Percentiles rank a stretch among this genome's conserved stretches.
These are phyloP conservation scores for Galerucella calmariensis DNA, from an alignment of 2,888 invertebrate species.

Conservation along the genomic window DNA sequence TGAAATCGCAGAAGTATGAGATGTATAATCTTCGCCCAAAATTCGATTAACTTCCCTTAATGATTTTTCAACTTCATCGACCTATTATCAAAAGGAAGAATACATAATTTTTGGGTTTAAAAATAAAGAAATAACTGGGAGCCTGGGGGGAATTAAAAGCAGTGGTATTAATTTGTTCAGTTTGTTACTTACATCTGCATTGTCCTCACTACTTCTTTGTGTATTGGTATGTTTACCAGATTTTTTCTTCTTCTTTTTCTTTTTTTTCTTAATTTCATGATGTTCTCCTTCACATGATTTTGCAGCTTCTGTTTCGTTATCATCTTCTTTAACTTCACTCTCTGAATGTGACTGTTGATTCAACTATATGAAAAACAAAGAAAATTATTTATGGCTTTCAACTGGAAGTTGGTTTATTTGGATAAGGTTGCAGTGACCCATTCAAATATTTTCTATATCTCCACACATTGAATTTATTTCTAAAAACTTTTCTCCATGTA, in stretches of 20 bases:
- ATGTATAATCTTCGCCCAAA: conserved; percentile 68
- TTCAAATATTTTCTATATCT: too few relatives aligned
- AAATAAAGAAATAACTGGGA: too few relatives aligned
- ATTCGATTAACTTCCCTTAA: conserved; percentile 76
- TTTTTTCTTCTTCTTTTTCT: conserved; percentile 75
- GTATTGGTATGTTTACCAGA: conserved; percentile 66
- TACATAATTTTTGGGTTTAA: too few relatives aligned
- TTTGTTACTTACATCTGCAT: conserved; percentile 68
- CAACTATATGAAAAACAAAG: conserved; percentile 63
- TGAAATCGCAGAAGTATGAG: conserved; percentile 40
- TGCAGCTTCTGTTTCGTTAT: conserved; percentile 72
- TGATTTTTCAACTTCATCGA: conserved; percentile 76
- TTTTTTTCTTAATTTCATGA: conserved; percentile 66
- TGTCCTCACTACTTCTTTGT: conserved; percentile 73
- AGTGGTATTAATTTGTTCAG: too few relatives aligned
- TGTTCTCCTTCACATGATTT: conserved; percentile 67
- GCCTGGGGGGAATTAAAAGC: too few relatives aligned
- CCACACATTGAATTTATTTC: too few relatives aligned
- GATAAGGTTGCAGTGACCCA: too few relatives aligned
- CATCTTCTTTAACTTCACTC: conserved; percentile 77
- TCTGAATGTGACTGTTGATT: conserved; percentile 76
- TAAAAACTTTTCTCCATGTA: too few relatives aligned
- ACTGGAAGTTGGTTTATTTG: neutral
- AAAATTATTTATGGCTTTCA: conserved; percentile 11
- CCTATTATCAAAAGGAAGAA: conserved; percentile 50